phyloP scores from a whole-genome alignment of 1,140 invertebrate species.

The Drosophila arizonae region DNA sequence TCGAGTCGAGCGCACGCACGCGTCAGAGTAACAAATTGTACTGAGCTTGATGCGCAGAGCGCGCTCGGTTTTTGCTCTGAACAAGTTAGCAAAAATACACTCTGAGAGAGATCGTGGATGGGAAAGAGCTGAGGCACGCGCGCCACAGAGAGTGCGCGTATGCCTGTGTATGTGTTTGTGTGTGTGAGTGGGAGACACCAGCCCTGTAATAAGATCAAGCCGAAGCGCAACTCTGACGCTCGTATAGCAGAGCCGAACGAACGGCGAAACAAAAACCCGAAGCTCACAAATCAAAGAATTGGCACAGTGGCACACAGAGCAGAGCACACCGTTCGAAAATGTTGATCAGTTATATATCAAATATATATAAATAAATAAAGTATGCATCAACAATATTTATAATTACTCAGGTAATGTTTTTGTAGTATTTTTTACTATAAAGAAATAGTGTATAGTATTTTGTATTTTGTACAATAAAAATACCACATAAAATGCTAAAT shows the following conservation, averaged over 20 bases:
- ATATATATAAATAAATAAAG: too few relatives aligned
- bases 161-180: conserved; percentile 3
- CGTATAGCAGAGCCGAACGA: conserved; percentile 22
- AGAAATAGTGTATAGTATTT: too few relatives aligned
- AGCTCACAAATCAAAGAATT: conserved; percentile 28
- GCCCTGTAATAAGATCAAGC: conserved; percentile 67
- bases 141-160: conserved; percentile 4
- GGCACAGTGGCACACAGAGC: conserved; percentile 28
- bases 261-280: background rate
- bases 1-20: conserved; percentile 45
- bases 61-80: conserved; percentile 56
- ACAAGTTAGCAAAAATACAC: conserved; percentile 11
- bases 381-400: too few relatives aligned
- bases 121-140: background rate
- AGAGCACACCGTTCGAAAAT: background rate
- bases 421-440: too few relatives aligned
- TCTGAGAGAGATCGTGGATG: background rate
- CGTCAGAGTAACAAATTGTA: conserved; percentile 64
- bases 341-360: background rate
- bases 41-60: conserved; percentile 49
- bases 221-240: conserved; percentile 30
- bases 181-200: conserved; percentile 26
- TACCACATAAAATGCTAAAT: too few relatives aligned
- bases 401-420: too few relatives aligned
- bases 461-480: too few relatives aligned